phyloP scores from a whole-genome alignment of 1,140 invertebrate genomes.

The Drosophila nebulosa region DNA sequence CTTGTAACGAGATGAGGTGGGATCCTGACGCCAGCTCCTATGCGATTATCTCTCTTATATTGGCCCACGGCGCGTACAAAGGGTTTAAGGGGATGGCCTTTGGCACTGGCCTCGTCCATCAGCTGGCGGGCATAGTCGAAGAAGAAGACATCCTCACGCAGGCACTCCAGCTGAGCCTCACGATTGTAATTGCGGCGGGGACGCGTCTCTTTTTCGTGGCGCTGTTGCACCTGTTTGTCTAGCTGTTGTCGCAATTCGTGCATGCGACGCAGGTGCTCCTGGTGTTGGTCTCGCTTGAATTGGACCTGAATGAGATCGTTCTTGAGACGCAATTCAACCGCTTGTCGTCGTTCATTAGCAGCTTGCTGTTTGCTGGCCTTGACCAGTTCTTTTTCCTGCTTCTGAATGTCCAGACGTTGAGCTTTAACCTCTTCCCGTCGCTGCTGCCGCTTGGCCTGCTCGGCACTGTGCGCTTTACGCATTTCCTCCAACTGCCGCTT shows the following conservation, averaged over 20 bases:
- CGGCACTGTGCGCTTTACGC: conserved; percentile 61
- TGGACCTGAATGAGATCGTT: conserved; percentile 53
- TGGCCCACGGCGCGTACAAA: conserved; percentile 49
- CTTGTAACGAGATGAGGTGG: conserved; percentile 50
- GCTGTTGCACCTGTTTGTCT: conserved; percentile 46
- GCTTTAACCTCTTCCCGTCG: conserved; percentile 29
- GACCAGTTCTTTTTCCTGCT: conserved; percentile 44
- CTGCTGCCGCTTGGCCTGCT: conserved; percentile 46
- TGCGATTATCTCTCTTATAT: conserved; percentile 54
- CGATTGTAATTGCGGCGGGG: conserved; percentile 59
- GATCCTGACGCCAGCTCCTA: conserved; percentile 42
- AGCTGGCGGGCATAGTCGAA: conserved; percentile 59
- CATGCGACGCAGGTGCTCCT: conserved; percentile 41
- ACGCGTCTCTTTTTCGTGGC: conserved; percentile 27
- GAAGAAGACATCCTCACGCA: conserved; percentile 58
- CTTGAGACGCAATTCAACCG: conserved; percentile 27
- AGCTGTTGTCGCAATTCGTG: conserved; percentile 39
- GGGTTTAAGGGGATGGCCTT: conserved; percentile 53
- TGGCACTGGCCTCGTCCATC: conserved; percentile 41
- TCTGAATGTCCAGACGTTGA: conserved; percentile 45
- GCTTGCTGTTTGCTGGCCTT: conserved; percentile 19
- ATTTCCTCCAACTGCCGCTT: conserved; percentile 48
- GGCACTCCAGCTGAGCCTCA: conserved; percentile 49
- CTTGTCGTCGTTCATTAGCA: conserved; percentile 25
- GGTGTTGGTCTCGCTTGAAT: conserved; percentile 52